Evolutionary conservation across 2,888 invertebrate genomes (phyloP), one percentile per base, ranked within the genome.

Genomic region (Diadegma fenestrale): DNA sequence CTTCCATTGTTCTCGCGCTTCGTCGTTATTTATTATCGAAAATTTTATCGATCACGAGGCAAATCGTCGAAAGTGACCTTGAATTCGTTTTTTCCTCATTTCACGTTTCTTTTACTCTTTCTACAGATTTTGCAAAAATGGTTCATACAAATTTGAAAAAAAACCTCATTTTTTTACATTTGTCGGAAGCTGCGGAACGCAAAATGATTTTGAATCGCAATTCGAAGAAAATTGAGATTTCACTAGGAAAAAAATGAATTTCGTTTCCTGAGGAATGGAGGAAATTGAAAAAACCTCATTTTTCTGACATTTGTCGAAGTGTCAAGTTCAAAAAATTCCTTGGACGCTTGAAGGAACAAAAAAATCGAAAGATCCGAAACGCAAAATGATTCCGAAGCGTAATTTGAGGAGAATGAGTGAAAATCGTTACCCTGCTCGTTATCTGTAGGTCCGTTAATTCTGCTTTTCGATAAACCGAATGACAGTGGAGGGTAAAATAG

Each of bases 391-490:
- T 5, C 6, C 2, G 17, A 58, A 22, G 12, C 22, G 54, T 73
- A 17, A 48, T 17, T 48, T n/a, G 45, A 48, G n/a, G 45, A 58
- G 26, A 33, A 76, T 2, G 14, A 48, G 12, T 30, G 17, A 33
- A 33, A 45, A 5, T 69, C 33, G 72, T 88, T 82, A 90, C 90
- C 89, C 88, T 84, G 78, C 58, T 82, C 73, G 73, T 78, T 86
- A 61, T 85, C 86, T 80, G 79, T 87, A 75, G 80, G 81, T 82
- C 78, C 87, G 85, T 86, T 82, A 88, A 88, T 89, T 85, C 89
- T 89, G 87, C 41, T 63, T 71, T 33, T 68, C 72, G 80, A 80
- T 86, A 17, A 43, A 64, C 68, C 66, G 72, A 86, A 80, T 83
- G 41, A 45, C 30, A 51, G 68, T 63, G 58, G 26, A 69, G 45